Evolutionary conservation across 1,140 invertebrate species (phyloP).

Genomic region (Sitophilus oryzae): DNA sequence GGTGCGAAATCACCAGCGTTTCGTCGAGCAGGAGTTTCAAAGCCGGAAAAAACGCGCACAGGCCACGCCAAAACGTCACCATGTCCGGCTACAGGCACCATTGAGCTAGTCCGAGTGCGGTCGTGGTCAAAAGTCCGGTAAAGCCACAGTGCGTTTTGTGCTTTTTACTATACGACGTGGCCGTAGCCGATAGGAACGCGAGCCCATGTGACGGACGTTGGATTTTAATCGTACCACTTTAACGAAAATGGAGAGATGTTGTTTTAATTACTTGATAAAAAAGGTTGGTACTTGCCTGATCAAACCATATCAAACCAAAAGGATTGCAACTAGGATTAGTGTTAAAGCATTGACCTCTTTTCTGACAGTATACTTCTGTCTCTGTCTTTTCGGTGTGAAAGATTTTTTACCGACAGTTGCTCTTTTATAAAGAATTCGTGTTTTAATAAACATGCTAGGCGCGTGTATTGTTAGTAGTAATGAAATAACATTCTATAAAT

Average conservation of each 20-base stretch:
- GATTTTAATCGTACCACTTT: slow-evolving; percentile 15
- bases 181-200: slow-evolving; percentile 10
- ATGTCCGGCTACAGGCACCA: too few relatives aligned
- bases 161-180: too few relatives aligned
- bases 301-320: background rate
- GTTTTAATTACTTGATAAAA: slow-evolving; percentile 16
- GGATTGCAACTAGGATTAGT: background rate
- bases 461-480: too few relatives aligned
- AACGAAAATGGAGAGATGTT: slow-evolving; percentile 27
- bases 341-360: background rate
- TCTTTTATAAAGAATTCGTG: too few relatives aligned
- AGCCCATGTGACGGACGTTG: slow-evolving; percentile 11
- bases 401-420: slow-evolving; percentile 10
- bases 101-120: background rate
- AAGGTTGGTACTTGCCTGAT: slow-evolving; percentile 9
- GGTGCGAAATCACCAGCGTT: slow-evolving; percentile 12
- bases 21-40: slow-evolving; percentile 4
- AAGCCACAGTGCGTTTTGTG: background rate
- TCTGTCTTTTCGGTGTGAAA: background rate
- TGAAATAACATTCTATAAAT: too few relatives aligned
- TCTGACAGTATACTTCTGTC: background rate
- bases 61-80: background rate
- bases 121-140: background rate
- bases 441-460: too few relatives aligned
- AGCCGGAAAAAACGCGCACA: background rate